phyloP scores from a whole-genome alignment of 2,113 vertebrate genomes.

The Mobula hypostoma region DNA sequence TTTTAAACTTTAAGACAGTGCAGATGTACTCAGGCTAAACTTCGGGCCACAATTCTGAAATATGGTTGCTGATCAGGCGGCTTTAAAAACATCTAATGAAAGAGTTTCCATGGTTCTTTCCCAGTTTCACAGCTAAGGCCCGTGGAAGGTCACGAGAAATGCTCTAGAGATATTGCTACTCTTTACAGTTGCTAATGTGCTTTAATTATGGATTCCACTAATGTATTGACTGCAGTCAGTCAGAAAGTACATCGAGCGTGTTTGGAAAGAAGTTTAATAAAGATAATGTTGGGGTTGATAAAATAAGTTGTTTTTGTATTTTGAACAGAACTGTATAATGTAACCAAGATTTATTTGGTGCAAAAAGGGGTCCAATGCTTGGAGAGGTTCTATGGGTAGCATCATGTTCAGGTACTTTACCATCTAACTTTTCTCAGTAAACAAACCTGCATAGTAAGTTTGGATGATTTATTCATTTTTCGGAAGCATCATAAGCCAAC shows the following conservation, averaged over 20 bases:
- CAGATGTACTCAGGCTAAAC: background rate
- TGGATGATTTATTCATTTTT: background rate
- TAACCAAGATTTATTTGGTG: background rate
- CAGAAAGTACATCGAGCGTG: background rate
- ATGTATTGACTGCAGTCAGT: background rate
- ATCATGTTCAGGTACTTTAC: background rate
- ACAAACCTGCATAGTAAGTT: background rate
- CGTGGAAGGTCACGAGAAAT: background rate
- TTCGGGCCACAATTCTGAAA: background rate
- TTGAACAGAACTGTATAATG: background rate
- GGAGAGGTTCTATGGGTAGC: background rate
- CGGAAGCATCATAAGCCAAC: background rate
- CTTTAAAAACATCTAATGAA: background rate
- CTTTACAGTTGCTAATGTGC: background rate
- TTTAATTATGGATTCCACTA: background rate
- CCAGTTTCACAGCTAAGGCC: background rate
- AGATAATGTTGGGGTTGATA: background rate
- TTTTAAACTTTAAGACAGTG: background rate
- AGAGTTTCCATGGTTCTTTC: background rate
- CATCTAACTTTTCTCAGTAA: background rate
- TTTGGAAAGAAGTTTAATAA: background rate
- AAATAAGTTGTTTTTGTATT: background rate
- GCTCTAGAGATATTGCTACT: background rate
- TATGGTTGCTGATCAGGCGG: background rate
- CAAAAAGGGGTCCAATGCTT: background rate